phyloP scores from a whole-genome alignment of 2,888 invertebrate genomes.

The Oscheius sp. region DNA sequence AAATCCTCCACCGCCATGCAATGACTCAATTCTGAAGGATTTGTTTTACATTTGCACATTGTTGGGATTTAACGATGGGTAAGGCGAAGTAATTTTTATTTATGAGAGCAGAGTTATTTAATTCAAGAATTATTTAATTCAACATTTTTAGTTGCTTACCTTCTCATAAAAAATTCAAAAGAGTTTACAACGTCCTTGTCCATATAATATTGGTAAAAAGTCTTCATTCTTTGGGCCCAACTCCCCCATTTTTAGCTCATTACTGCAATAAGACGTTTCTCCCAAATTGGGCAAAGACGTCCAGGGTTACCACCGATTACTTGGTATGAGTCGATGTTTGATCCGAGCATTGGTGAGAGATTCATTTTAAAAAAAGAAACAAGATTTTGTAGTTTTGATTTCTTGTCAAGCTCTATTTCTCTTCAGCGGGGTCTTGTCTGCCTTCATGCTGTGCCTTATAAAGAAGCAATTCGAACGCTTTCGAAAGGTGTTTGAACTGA shows the following conservation, averaged over 20 bases:
- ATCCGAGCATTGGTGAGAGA: slow-evolving; percentile 23
- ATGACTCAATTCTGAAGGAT: slow-evolving; percentile 7
- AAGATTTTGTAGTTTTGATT: no score
- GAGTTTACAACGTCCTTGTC: background rate
- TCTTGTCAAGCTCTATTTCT: background rate
- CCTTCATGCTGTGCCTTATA: slow-evolving; percentile 17
- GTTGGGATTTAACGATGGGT: slow-evolving; percentile 12
- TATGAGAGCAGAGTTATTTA: no score
- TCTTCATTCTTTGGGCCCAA: background rate
- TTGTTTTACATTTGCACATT: slow-evolving; percentile 9
- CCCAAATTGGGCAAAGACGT: slow-evolving; percentile 12
- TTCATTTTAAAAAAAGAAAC: no score
- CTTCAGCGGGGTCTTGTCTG: slow-evolving; percentile 7
- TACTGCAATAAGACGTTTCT: background rate
- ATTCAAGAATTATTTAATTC: background rate
- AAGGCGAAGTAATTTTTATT: background rate
- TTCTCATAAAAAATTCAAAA: background rate
- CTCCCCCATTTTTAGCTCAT: background rate
- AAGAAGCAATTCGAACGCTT: slow-evolving; percentile 17
- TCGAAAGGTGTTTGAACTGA: background rate
- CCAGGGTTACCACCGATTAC: slow-evolving; percentile 11
- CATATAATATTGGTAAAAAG: slow-evolving; percentile 9
- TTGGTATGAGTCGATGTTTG: slow-evolving; percentile 16
- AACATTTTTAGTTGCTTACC: background rate
- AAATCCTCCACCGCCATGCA: slow-evolving; percentile 7